Conservation (phyloP, 30 jellyfish, hydroid and myxozoan species). For the Cassiopea xamachana region DNA sequence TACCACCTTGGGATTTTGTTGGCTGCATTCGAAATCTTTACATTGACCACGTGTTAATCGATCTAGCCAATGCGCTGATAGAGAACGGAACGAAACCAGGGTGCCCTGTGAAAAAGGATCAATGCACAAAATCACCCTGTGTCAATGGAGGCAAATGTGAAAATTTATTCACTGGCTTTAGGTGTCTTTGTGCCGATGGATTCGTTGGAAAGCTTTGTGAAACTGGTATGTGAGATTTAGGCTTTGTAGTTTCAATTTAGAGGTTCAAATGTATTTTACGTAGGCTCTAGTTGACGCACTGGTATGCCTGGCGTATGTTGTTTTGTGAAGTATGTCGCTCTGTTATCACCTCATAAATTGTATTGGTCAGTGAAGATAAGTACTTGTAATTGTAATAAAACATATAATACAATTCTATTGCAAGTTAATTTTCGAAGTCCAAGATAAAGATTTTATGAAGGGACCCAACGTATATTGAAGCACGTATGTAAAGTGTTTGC, state of each 20-base stretch:
- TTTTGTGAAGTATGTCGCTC: too few species aligned
- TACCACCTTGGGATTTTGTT: conserved; percentile 66
- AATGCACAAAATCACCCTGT: conserved; percentile 78
- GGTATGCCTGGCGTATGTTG: too few species aligned
- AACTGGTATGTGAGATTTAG: conserved; percentile 70
- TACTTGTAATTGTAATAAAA: too few species aligned
- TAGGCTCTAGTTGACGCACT: too few species aligned
- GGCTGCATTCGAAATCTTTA: conserved; percentile 91
- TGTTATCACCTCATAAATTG: too few species aligned
- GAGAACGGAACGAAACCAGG: conserved; percentile 43
- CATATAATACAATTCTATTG: too few species aligned
- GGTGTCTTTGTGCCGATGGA: conserved; percentile 86
- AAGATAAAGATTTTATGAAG: too few species aligned
- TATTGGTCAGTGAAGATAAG: too few species aligned
- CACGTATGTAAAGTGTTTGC: too few species aligned
- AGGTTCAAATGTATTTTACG: too few species aligned
- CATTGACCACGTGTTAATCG: conserved; percentile 79
- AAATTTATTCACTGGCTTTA: conserved; percentile 45
- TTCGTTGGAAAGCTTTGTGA: conserved; percentile 81
- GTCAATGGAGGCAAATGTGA: conserved; percentile 75
- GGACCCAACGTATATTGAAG: too few species aligned
- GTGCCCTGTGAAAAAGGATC: conserved; percentile 71
- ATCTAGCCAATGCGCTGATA: conserved; percentile 65
- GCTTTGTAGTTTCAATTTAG: neutral
- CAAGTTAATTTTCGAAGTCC: too few species aligned